These are phyloP conservation scores for Sciurus niger DNA, from an alignment of 2,113 vertebrate species.

Conservation along the genomic window DNA sequence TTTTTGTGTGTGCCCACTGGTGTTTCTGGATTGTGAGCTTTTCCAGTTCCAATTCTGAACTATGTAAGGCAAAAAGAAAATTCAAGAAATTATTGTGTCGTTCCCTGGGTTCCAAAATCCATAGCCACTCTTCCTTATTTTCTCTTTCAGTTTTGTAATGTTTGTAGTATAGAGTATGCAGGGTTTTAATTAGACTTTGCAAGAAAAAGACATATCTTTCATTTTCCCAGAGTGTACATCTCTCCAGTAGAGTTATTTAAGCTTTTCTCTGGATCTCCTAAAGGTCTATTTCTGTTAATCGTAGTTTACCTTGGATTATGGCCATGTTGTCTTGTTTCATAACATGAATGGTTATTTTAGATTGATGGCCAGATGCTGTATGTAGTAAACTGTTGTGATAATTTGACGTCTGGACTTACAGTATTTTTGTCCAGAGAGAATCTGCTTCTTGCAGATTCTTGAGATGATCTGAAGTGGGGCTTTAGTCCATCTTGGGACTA, in stretches of 20 bases:
- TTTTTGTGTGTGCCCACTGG: neutral
- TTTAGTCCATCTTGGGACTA: neutral
- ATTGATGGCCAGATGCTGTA: neutral
- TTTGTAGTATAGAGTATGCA: neutral
- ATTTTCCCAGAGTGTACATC: neutral
- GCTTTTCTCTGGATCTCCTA: neutral
- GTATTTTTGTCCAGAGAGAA: neutral
- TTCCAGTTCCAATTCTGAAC: neutral
- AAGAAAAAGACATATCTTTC: neutral
- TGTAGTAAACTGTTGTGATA: neutral
- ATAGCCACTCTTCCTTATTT: neutral
- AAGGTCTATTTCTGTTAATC: neutral
- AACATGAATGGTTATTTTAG: neutral
- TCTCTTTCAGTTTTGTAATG: neutral
- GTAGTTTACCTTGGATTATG: neutral
- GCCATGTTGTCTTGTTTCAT: neutral
- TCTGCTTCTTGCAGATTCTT: neutral
- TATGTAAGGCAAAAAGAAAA: neutral
- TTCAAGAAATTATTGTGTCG: neutral
- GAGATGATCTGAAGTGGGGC: constrained; percentile 11
- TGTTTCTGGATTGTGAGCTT: neutral
- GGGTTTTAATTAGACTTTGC: neutral
- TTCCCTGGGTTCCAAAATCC: neutral
- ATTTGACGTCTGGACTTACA: neutral
- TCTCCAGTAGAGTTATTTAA: constrained; percentile 10